These are phyloP conservation scores for Todus mexicanus DNA, from an alignment of 2,797 vertebrate species.

Conservation along the genomic window DNA sequence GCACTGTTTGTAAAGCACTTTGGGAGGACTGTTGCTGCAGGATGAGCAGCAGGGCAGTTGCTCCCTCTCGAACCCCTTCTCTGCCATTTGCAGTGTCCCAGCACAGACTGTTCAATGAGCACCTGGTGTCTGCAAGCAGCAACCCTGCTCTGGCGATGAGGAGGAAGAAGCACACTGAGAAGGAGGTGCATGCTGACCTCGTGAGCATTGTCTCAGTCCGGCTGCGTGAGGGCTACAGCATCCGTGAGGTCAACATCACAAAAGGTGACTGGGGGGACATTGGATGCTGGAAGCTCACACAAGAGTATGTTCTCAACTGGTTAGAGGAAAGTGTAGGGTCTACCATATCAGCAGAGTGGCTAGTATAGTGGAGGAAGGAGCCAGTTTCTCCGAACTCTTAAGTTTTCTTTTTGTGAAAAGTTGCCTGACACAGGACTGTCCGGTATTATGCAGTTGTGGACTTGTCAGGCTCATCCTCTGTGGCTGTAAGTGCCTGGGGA, in stretches of 20 bases:
- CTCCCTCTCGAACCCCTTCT: not conserved
- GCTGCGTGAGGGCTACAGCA: constrained; percentile 94
- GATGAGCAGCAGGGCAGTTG: not conserved
- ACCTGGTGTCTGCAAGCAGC: constrained; percentile 93
- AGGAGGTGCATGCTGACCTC: constrained; percentile 92
- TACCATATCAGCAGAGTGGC: not conserved
- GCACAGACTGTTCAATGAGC: constrained; percentile 97
- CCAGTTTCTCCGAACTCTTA: not conserved
- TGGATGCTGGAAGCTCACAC: not conserved
- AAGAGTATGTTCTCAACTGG: not conserved
- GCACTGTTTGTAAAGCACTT: not conserved
- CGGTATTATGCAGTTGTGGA: not conserved
- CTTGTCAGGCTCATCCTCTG: not conserved
- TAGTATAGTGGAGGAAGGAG: not conserved
- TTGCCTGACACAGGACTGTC: not conserved
- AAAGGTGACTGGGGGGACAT: constrained; percentile 81
- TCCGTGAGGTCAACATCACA: constrained; percentile 90
- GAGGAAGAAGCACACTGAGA: constrained; percentile 96
- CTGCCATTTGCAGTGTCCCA: constrained; percentile 82
- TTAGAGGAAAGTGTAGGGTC: not conserved
- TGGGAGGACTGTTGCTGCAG: not conserved
- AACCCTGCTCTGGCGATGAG: constrained; percentile 93
- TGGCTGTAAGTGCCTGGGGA: not conserved
- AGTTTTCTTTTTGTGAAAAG: not conserved
- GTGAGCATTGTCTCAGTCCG: constrained; percentile 94